Percentiles rank a stretch among this genome's conserved stretches.
Conservation (phyloP, 2,888 invertebrate genomes). For the Tolmerus cingulatus region DNA sequence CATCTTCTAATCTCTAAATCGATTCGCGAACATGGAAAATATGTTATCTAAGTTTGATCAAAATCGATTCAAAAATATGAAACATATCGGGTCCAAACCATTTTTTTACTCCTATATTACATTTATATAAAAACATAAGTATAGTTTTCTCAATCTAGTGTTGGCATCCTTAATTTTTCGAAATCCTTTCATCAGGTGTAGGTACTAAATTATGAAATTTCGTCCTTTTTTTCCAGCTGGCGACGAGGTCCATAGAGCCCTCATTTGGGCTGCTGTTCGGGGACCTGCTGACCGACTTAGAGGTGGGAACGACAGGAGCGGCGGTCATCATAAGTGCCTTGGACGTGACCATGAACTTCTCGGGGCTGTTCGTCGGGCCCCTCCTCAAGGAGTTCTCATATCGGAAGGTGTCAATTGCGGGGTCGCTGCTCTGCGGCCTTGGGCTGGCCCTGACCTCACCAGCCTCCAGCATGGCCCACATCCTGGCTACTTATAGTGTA, state of each 20-base stretch:
- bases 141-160: too few relatives aligned
- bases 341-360: conserved; percentile 81
- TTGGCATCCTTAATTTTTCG: too few relatives aligned
- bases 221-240: conserved; percentile 67
- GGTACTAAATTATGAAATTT: not conserved
- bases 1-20: too few relatives aligned
- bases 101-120: too few relatives aligned
- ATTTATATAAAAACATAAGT: too few relatives aligned
- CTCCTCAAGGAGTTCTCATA: conserved; percentile 78
- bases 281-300: conserved; percentile 72
- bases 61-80: too few relatives aligned
- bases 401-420: conserved; percentile 74
- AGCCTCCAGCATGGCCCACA: conserved; percentile 76
- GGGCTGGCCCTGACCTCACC: conserved; percentile 75
- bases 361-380: conserved; percentile 80
- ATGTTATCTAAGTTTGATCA: too few relatives aligned
- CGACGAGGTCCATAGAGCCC: conserved; percentile 80
- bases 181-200: too few relatives aligned
- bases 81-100: too few relatives aligned
- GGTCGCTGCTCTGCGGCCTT: conserved; percentile 72
- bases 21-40: too few relatives aligned
- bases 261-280: conserved; percentile 83
- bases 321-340: conserved; percentile 78
- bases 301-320: conserved; percentile 78
- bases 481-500: conserved; percentile 76